A percentile compares a stretch with the other conserved stretches of the same genome.
Evolutionary conservation across 2,797 vertebrate species (phyloP).

Genomic region (Urosaurus nigricauda): DNA sequence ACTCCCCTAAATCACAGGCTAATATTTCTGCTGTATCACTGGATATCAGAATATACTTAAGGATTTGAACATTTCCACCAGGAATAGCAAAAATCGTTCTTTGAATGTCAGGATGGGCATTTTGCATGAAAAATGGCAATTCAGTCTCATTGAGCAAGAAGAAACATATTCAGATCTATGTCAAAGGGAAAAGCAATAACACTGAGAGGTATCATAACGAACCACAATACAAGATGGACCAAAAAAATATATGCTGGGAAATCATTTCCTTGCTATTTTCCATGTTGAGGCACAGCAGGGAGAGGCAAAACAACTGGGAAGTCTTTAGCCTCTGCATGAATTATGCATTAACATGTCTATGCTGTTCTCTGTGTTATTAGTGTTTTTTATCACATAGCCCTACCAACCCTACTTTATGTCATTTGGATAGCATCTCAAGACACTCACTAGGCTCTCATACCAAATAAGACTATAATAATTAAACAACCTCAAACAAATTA

Average conservation of each 20-base stretch:
- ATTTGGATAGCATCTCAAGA: background rate
- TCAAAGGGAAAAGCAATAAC: background rate
- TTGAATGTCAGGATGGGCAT: slow-evolving; percentile 5
- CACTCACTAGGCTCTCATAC: background rate
- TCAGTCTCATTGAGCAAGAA: slow-evolving; percentile 17
- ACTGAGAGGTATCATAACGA: slow-evolving; percentile 10
- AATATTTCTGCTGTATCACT: slow-evolving; percentile 9
- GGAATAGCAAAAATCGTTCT: slow-evolving; percentile 20
- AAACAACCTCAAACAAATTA: too few species aligned
- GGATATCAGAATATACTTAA: slow-evolving; percentile 25
- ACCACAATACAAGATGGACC: slow-evolving; percentile 1
- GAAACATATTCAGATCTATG: slow-evolving; percentile 22
- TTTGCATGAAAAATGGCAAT: slow-evolving; percentile 25
- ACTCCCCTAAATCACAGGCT: slow-evolving; percentile 14
- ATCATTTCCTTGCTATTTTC: slow-evolving; percentile 10
- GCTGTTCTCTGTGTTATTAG: background rate
- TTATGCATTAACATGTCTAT: background rate
- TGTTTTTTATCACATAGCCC: background rate
- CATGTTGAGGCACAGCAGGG: background rate
- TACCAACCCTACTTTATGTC: background rate
- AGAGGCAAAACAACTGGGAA: background rate
- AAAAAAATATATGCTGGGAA: background rate
- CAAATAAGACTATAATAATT: too few species aligned
- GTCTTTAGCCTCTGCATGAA: background rate
- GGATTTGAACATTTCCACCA: slow-evolving; percentile 32